Percentiles rank a stretch among this genome's conserved stretches.
phyloP scores from a whole-genome alignment of 1,140 invertebrate genomes.

The Hycleus cichorii region DNA sequence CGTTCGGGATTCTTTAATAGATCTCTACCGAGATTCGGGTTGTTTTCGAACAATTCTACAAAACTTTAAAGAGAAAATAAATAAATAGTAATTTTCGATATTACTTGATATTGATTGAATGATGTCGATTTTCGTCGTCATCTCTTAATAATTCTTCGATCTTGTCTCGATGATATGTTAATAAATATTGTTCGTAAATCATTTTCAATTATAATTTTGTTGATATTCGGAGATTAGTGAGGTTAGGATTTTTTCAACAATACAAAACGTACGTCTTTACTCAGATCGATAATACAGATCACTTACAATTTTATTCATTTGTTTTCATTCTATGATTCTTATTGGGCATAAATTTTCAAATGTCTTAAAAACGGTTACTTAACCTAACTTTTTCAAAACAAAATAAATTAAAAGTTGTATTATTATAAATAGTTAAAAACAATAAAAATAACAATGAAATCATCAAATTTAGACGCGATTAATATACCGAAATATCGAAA shows the following conservation, averaged over 20 bases:
- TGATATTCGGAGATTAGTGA: no score
- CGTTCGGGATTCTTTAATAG: slow-evolving; percentile 50
- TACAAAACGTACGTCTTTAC: no score
- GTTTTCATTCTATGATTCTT: no score
- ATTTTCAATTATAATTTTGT: no score
- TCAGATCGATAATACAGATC: no score
- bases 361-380: no score
- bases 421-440: not conserved
- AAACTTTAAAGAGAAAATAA: slow-evolving; percentile 46
- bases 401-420: no score
- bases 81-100: slow-evolving; percentile 6
- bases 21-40: slow-evolving; percentile 48
- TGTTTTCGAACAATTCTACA: slow-evolving; percentile 53
- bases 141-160: slow-evolving; percentile 42
- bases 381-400: no score
- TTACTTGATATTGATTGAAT: slow-evolving; percentile 47
- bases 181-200: slow-evolving; percentile 25
- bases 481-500: slow-evolving; percentile 50
- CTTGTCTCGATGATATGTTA: slow-evolving; percentile 33
- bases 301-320: no score
- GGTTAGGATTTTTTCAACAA: no score
- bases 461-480: slow-evolving; percentile 34
- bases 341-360: no score
- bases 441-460: slow-evolving; percentile 24
- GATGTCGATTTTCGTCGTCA: slow-evolving; percentile 36